Evolutionary conservation across 2,888 invertebrate genomes (phyloP), one percentile per base, ranked within the genome.

Genomic region (Standfussiana lucernea): DNA sequence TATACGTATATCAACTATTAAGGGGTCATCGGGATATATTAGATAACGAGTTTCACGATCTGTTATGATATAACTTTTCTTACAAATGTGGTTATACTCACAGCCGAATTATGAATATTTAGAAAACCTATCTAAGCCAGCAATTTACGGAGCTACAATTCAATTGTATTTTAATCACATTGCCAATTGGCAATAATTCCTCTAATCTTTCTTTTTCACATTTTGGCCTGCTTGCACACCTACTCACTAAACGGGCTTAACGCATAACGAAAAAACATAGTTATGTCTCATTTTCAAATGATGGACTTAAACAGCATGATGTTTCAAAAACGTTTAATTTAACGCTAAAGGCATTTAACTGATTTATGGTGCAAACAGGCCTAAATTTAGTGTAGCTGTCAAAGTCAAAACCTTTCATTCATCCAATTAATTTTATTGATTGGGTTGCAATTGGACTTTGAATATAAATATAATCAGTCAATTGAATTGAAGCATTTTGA

Each of bases 81-180:
- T 67, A 72, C 21, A 64, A 66, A 64, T n/a, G 24, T 50, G 28
- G 13, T 32, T 35, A 64, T 50, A 84, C 11, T 86, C 88, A 86
- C 88, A 86, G 86, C 84, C 86, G 72, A 79, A 76, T 73, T 40
- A 47, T 68, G n/a, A 47, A 21, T 24, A 67, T 56, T 67, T 32
- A 62, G 53, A 71, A 67, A 35, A 65, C 56, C 15, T 56, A 28
- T 62, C 15, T 37, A 24, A 65, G 21, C 1, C 35, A 4, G n/a
- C 11, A 18, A 40, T n/a, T 35, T 2, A 61, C 40, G 35, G 13
- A 40, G 24, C 21, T 70, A 21, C 50, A 53, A 70, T 61, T 66
- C 35, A 66, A 77, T 59, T 18, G 15, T 50, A 50, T 50, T 47
- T 50, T 50, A 45, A 24, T 24, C 47, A 50, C 47, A 50, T 50